Evolutionary conservation across 2,113 vertebrate genomes (phyloP).

Genomic region (Channa argus): DNA sequence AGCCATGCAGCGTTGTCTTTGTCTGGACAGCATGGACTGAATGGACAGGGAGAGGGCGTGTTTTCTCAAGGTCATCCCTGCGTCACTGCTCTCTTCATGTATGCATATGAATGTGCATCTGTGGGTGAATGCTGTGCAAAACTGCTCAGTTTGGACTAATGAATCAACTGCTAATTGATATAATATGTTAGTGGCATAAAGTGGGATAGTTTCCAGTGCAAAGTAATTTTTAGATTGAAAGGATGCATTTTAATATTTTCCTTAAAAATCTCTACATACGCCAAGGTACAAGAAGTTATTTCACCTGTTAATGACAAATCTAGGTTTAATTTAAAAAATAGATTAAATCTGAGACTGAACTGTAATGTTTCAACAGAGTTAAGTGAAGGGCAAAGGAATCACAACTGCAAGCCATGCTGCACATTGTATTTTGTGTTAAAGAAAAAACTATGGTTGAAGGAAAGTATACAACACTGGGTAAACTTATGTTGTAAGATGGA

Average conservation of each 20-base stretch:
- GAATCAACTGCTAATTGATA: background rate
- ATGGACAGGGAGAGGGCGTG: slow-evolving; percentile 37
- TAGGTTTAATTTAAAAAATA: slow-evolving; percentile 6
- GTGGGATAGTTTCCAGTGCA: no score
- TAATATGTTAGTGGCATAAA: background rate
- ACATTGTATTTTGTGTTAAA: background rate
- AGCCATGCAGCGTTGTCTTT: slow-evolving; percentile 72
- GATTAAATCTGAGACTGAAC: background rate
- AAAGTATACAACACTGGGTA: background rate
- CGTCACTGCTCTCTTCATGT: slow-evolving; percentile 44
- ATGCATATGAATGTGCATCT: slow-evolving; percentile 28
- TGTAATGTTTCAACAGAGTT: no score
- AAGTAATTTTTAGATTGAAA: no score
- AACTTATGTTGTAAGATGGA: background rate
- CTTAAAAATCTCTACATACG: no score
- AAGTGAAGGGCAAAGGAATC: no score
- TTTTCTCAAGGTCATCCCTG: slow-evolving; percentile 72
- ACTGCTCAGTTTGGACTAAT: background rate
- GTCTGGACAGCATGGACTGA: slow-evolving; percentile 62
- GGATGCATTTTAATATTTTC: no score
- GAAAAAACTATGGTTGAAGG: background rate
- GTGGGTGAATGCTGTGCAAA: slow-evolving; percentile 14
- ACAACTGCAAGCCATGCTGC: no score
- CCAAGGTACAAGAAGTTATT: background rate
- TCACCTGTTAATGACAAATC: background rate